Evolutionary conservation across 2,113 vertebrate species (phyloP).

Genomic region (Paedocypris sp.): DNA sequence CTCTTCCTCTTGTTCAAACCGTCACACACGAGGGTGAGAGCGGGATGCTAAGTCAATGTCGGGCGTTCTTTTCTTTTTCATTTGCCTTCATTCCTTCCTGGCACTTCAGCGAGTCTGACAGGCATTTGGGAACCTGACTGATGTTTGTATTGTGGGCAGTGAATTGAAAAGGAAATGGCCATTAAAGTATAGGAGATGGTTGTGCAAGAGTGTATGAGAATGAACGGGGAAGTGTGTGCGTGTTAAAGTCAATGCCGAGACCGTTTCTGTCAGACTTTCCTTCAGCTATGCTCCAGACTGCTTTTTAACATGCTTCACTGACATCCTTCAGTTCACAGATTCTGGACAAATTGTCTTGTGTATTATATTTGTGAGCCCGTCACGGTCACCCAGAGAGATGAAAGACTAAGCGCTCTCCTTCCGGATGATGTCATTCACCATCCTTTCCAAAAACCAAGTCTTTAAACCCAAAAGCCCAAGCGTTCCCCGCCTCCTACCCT

Average conservation of each 20-base stretch:
- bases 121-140: constrained; percentile 24
- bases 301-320: constrained; percentile 18
- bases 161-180: constrained; percentile 43
- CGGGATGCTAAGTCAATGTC: constrained; percentile 27
- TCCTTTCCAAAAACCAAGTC: constrained; percentile 12
- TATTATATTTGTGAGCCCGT: constrained; percentile 7
- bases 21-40: constrained; percentile 22
- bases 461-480: not conserved
- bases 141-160: constrained; percentile 38
- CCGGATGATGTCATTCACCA: constrained; percentile 27
- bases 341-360: constrained; percentile 19
- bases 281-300: constrained; percentile 18
- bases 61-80: constrained; percentile 20
- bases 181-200: constrained; percentile 35
- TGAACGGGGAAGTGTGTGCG: constrained; percentile 25
- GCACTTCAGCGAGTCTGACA: constrained; percentile 32
- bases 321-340: constrained; percentile 47
- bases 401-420: constrained; percentile 15
- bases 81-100: not conserved
- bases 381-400: constrained; percentile 20
- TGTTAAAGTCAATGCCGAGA: no score
- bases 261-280: constrained; percentile 9
- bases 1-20: constrained; percentile 12
- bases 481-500: not conserved
- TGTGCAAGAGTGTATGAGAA: constrained; percentile 28